Conservation (phyloP, 1,140 invertebrate species). For the Reticulitermes speratus region DNA sequence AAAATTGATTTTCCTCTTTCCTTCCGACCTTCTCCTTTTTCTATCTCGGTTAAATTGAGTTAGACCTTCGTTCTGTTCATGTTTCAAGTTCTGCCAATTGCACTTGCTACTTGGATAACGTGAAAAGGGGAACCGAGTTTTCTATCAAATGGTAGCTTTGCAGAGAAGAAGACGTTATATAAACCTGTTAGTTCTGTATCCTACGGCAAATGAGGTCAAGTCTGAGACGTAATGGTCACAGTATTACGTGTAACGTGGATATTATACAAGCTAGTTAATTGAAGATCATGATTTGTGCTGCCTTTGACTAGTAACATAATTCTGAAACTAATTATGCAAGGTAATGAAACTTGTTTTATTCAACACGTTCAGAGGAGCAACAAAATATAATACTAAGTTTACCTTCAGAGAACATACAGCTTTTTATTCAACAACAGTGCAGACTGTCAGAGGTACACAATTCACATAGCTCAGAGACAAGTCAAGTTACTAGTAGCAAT, state of each 20-base stretch:
- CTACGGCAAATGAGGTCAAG: not conserved
- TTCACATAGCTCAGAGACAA: too few species aligned
- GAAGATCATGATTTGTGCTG: not conserved
- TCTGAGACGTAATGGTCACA: not conserved
- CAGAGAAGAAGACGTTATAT: not conserved
- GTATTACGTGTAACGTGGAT: not conserved
- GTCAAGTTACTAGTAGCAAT: too few species aligned
- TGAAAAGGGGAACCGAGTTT: not conserved
- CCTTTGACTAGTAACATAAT: not conserved
- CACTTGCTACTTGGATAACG: not conserved
- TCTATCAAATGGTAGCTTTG: not conserved
- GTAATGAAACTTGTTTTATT: not conserved
- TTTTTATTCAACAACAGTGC: too few species aligned
- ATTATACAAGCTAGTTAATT: not conserved
- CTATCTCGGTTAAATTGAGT: conserved; percentile 15
- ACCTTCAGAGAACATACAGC: too few species aligned
- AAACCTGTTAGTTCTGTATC: not conserved
- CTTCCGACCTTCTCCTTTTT: not conserved
- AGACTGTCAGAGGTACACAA: too few species aligned
- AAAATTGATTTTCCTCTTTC: not conserved
- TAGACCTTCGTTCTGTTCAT: not conserved
- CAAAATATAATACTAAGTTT: too few species aligned
- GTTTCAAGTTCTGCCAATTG: conserved; percentile 18
- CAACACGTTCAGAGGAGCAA: not conserved
- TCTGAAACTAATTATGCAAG: not conserved